Evolutionary conservation across 1,140 invertebrate genomes (phyloP), one percentile per base, ranked within the genome.

Genomic region (Drosophila subpulchrella): DNA sequence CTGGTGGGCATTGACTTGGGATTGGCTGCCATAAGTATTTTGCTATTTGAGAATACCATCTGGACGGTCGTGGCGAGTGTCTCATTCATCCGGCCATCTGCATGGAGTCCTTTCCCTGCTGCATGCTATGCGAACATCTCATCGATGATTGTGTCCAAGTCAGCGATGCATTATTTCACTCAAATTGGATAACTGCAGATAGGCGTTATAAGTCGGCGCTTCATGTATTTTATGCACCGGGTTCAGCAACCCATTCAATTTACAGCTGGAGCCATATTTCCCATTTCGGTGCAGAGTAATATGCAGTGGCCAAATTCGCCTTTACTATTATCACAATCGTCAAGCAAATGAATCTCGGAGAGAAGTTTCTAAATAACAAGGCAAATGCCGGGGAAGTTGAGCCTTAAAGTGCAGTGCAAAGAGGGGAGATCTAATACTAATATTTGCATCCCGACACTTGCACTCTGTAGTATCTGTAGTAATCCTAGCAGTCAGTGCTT

Each of bases 281-380:
- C 80, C 27, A 78, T 83, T 32, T 75, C 75, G 6, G 58, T 83
- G 53, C 70, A 75, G 24, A 83, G 80, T 15, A 83, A 83, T 44
- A 61, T 15, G 51, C 56, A 6, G 74, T 82, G 62, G 79, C 79
- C 20, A 82, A 82, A 44, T 82, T 82, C 27, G 79, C 79, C 0
- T 82, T 82, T 10, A 82, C 59, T 17, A 82, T 82, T 32, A 75
- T 82, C 10, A 82, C 79, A 12, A 67, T 82, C 17, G 58, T 82
- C 13, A 55, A 59, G 39, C 67, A 82, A 20, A 78, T 82, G 75
- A 82, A 82, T 60, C 48, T 82, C 2, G 79, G 42, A 2, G 79
- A 81, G 47, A 81, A 63, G 62, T 82, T 82, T 30, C 24, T 66
- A 10, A 24, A 12, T 6, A 34, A 46, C 6, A 53, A 6, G 8